Conservation (phyloP, 1,140 invertebrate species). For the Dreissena rostriformis region DNA sequence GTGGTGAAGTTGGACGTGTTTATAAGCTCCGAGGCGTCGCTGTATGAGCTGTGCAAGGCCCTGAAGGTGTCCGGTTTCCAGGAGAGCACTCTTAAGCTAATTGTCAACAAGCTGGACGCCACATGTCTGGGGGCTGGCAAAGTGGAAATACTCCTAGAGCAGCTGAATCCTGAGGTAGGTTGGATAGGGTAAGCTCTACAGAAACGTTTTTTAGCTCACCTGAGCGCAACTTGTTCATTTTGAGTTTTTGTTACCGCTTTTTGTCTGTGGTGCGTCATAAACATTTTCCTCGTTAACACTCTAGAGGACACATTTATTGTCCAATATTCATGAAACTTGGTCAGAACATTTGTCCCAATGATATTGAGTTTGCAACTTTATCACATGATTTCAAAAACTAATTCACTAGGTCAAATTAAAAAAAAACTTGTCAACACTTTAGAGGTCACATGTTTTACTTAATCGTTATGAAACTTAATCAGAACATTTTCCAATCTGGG, state of each 20-base stretch:
- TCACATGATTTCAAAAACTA: too few species aligned
- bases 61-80: slow-evolving; percentile 73
- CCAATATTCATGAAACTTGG: too few species aligned
- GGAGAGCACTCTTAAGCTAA: slow-evolving; percentile 68
- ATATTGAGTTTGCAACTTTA: too few species aligned
- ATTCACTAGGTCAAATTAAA: too few species aligned
- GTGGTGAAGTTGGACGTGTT: slow-evolving; percentile 76
- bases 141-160: slow-evolving; percentile 71
- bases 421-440: too few species aligned
- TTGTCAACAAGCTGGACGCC: slow-evolving; percentile 73
- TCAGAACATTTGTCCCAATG: too few species aligned
- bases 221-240: background rate
- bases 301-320: too few species aligned
- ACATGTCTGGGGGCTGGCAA: slow-evolving; percentile 73
- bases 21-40: slow-evolving; percentile 71
- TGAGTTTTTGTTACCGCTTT: background rate
- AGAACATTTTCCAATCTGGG: too few species aligned
- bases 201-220: too few species aligned
- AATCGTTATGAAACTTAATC: too few species aligned
- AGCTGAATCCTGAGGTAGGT: slow-evolving; percentile 71
- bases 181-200: background rate
- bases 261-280: background rate
- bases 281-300: too few species aligned
- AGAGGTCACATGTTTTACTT: too few species aligned
- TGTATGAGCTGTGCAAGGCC: slow-evolving; percentile 77